Evolutionary conservation across 2,888 invertebrate genomes (phyloP), one percentile per base, ranked within the genome.

Genomic region (Pasiphila rectangulata): DNA sequence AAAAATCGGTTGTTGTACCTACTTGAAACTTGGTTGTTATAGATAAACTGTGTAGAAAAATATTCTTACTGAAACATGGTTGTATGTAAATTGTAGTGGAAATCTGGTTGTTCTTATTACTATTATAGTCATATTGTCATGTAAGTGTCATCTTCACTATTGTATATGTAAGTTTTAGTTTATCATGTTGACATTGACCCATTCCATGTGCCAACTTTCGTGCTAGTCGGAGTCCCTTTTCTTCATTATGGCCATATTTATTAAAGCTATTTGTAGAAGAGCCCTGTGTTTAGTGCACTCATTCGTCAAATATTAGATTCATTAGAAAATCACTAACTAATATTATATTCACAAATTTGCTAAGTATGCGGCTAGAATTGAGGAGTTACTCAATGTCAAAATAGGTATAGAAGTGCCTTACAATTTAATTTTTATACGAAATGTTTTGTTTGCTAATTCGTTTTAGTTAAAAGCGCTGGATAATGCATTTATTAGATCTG

Each of bases 381-480:
- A 70, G 59, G 64, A 72, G 58, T 72, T 69, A 68, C 82, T 82
- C 79, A 79, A 81, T 73, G 27, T 79, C 74, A 69, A 32, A 76
- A 85, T 78, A 43, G 47, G 39, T 44, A 85, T 84, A 86, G 83
- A 87, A 87, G 88, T 88, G 88, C 88, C 88, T 88, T 88, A 88
- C 82, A 67, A 80, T 82, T 83, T 83, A 79, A 75, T 86, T 86
- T 86, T 80, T 80, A 69, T 76, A 81, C 34, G 30, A 51, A 49
- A 71, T 71, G 54, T 74, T 73, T 72, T 71, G 63, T 68, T 71
- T 67, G 68, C 70, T 67, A 56, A 67, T 76, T 72, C 59, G 63
- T 67, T 73, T 66, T 66, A 69, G 64, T 69, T 55, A 54, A 64
- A 71, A 75, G 76, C 79, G 77, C 78, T 82, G 78, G 76, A 77